Evolutionary conservation across 1,140 invertebrate species (phyloP), one percentile per base, ranked within the genome.

Genomic region (Sarcophaga bullata): DNA sequence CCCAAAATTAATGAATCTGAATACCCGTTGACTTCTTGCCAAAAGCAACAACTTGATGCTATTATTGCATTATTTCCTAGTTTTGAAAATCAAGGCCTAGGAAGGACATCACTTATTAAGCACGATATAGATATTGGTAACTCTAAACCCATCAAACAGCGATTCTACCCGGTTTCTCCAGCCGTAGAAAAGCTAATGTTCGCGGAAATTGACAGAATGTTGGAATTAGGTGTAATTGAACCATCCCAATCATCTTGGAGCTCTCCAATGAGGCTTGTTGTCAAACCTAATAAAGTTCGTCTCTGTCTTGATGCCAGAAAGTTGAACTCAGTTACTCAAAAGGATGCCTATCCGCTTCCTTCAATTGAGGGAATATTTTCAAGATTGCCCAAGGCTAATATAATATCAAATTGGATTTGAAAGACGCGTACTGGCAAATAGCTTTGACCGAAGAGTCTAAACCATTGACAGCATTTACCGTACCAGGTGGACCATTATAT

Each of bases 401-500:
- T 82, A 81, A 68, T 88, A 10, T 81, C 10, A 84, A 83, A 0
- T 76, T 89, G 10, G 87, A 89, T 72, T 49, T 89, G 7, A 84
- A 85, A 48, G 37, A 75, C 13, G 73, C 73, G 6, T 73, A 37
- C 13, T 73, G 73, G 73, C 73, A 58, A 37, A 84, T 84, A 15
- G 54, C 54, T 5, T 84, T 84, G 49, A 25, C 19, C 9, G 37
- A 68, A 15, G 62, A 62, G 11, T 85, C 86, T 13, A 75, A 81
- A 37, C 86, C 82, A 86, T 87, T 82, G 91, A 81, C 91, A 1
- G 90, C 87, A 1, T 91, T 92, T 84, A 84, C 84, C 6, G 85
- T 90, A 1, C 86, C 85, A 47, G 86, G 87, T 46, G 84, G 86
- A 73, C 87, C 86, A 7, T 82, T 90, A 13, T 91, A 84, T 81